phyloP scores from a whole-genome alignment of 2,888 invertebrate genomes.

The Crematogaster levior region DNA sequence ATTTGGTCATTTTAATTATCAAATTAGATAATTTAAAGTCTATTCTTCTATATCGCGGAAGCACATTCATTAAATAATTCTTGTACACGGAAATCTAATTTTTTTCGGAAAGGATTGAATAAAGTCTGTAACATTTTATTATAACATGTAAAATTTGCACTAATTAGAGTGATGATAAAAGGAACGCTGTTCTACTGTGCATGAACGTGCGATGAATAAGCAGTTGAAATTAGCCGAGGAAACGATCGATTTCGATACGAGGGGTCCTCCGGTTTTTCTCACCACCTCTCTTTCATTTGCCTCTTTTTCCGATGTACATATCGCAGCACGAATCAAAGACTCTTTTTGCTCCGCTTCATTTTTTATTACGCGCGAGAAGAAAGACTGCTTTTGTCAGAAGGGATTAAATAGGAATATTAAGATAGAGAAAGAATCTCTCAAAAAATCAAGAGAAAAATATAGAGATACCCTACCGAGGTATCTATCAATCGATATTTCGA shows the following conservation, averaged over 20 bases:
- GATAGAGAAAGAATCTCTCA: background rate
- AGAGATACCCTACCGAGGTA: background rate
- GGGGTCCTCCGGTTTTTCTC: conserved; percentile 53
- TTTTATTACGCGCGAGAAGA: conserved; percentile 41
- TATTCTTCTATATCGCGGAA: background rate
- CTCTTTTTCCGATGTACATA: conserved; percentile 49
- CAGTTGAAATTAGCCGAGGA: conserved; percentile 62
- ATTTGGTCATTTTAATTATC: background rate
- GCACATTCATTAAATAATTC: background rate
- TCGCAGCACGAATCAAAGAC: conserved; percentile 60
- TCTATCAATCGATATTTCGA: background rate
- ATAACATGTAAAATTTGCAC: conserved; percentile 1
- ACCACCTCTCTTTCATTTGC: background rate
- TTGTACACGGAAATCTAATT: background rate
- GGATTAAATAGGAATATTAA: background rate
- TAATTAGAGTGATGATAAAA: conserved; percentile 63
- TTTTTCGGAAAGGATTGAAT: background rate
- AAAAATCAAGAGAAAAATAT: background rate
- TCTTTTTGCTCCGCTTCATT: conserved; percentile 54
- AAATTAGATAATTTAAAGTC: background rate
- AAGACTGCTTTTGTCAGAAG: conserved; percentile 10
- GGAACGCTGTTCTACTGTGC: conserved; percentile 38
- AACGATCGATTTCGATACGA: conserved; percentile 67
- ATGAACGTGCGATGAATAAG: conserved; percentile 44
- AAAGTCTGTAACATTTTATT: conserved; percentile 27